A percentile compares a stretch with the other conserved stretches of the same genome.
phyloP scores from a whole-genome alignment of 2,113 vertebrate genomes.

The Helogale parvula region DNA sequence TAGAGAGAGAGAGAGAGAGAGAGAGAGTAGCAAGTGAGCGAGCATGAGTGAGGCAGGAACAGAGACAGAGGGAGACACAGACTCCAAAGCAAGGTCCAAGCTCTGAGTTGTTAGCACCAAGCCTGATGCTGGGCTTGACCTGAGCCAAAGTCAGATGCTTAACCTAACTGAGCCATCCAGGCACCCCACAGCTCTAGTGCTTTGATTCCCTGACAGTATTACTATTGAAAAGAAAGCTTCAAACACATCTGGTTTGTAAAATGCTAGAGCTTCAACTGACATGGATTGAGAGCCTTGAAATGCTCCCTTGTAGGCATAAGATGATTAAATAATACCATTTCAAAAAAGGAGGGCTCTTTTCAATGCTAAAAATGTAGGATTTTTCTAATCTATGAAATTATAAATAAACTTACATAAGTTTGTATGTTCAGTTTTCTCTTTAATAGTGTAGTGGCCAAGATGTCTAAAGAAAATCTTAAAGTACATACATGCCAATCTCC shows the following conservation, averaged over 20 bases:
- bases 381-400: background rate
- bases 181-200: background rate
- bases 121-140: too few species aligned
- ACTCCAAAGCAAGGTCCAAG: too few species aligned
- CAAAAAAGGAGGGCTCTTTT: background rate
- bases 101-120: too few species aligned
- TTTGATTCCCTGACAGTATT: background rate
- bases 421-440: background rate
- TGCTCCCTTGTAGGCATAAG: background rate
- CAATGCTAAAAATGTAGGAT: background rate
- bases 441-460: background rate
- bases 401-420: background rate
- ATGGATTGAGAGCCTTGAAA: background rate
- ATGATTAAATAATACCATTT: background rate
- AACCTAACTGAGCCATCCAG: too few species aligned
- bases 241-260: background rate
- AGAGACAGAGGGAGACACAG: too few species aligned
- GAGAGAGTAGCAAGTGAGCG: too few species aligned
- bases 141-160: too few species aligned
- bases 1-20: too few species aligned
- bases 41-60: too few species aligned
- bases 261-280: background rate
- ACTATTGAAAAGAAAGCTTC: background rate
- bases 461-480: background rate
- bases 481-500: background rate